Conservation (phyloP, 53 echinoderm and acorn worm genomes). For the Temnopleurus reevesii region DNA sequence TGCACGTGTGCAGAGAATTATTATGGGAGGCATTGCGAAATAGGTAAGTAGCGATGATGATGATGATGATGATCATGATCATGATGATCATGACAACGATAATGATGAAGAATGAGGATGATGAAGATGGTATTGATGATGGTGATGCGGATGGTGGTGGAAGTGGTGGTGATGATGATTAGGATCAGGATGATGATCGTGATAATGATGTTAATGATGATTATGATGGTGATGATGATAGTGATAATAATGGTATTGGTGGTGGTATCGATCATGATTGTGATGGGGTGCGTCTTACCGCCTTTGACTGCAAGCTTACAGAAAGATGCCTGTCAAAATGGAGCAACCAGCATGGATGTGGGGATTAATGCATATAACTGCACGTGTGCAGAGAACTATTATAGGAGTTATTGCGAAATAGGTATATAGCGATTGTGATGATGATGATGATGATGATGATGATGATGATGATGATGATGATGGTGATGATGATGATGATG, state of each 20-base stretch:
- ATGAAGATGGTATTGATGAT: no score
- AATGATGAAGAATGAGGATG: neutral
- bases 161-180: no score
- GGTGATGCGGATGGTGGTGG: no score
- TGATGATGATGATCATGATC: neutral
- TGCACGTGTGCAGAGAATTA: slow-evolving; percentile 54
- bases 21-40: slow-evolving; percentile 52
- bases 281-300: no score
- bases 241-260: no score
- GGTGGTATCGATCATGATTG: no score
- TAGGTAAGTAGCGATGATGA: slow-evolving; percentile 24
- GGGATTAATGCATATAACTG: slow-evolving; percentile 15
- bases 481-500: no score
- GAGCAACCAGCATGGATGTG: slow-evolving; percentile 53
- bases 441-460: neutral
- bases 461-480: neutral
- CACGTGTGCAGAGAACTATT: slow-evolving; percentile 49
- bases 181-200: no score
- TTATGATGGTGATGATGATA: no score
- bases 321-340: slow-evolving; percentile 47
- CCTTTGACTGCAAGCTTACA: no score
- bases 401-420: slow-evolving; percentile 47
- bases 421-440: neutral
- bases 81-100: neutral
- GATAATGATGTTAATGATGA: no score